These are phyloP conservation scores for Malachius bipustulatus DNA, from an alignment of 2,888 invertebrate genomes.

Conservation along the genomic window DNA sequence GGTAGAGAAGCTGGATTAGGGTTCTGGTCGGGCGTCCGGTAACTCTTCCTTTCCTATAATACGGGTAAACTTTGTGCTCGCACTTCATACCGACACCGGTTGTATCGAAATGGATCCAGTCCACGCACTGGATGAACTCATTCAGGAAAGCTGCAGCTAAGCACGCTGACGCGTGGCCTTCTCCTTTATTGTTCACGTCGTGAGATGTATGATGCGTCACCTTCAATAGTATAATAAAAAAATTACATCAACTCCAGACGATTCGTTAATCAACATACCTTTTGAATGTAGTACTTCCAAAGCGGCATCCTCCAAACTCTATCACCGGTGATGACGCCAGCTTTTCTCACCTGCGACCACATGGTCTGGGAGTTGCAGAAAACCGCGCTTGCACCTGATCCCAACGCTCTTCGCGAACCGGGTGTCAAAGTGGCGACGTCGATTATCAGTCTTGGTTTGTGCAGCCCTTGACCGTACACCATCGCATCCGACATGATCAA, in stretches of 20 bases:
- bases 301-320: constrained; percentile 52
- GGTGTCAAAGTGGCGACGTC: constrained; percentile 61
- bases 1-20: constrained; percentile 38
- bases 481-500: constrained; percentile 33
- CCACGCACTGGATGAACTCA: constrained; percentile 44
- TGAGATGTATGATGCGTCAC: constrained; percentile 33
- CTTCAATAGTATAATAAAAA: too few relatives aligned
- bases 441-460: constrained; percentile 49
- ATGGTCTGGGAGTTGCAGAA: constrained; percentile 42
- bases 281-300: constrained; percentile 35
- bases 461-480: constrained; percentile 35
- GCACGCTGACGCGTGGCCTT: constrained; percentile 32
- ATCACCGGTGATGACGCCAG: constrained; percentile 45
- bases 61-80: constrained; percentile 38
- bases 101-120: constrained; percentile 51
- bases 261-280: too few relatives aligned
- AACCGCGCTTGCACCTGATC: constrained; percentile 42
- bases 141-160: constrained; percentile 35
- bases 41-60: constrained; percentile 39
- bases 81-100: constrained; percentile 44
- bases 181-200: constrained; percentile 35
- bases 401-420: constrained; percentile 42
- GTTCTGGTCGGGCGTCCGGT: constrained; percentile 42
- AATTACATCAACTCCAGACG: too few relatives aligned
- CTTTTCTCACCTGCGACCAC: constrained; percentile 41